Percentiles rank a stretch among this genome's conserved stretches.
phyloP scores from a whole-genome alignment of 2,113 vertebrate species.

The Tychaedon coryphoeus region DNA sequence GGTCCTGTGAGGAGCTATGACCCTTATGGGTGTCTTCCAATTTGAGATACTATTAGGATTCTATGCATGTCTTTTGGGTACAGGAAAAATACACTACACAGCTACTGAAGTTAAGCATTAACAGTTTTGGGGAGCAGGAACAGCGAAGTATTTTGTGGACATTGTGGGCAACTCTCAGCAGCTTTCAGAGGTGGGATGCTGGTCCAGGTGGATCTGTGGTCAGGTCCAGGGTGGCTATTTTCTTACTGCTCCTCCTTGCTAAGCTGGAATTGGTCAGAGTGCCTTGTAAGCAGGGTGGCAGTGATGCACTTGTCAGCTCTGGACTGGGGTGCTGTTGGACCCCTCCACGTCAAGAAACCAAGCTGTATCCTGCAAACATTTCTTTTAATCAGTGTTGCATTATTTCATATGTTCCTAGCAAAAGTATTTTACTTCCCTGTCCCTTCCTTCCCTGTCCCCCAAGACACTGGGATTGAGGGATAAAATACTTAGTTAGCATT shows the following conservation, averaged over 20 bases:
- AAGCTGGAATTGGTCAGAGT: background rate
- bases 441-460: background rate
- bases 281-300: background rate
- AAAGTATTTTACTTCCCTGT: background rate
- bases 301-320: rapidly evolving
- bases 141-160: background rate
- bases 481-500: background rate
- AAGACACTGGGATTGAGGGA: background rate
- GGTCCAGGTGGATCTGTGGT: background rate
- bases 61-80: background rate
- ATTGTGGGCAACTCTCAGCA: rapidly evolving
- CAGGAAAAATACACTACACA: background rate
- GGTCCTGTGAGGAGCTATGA: background rate
- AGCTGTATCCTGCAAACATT: background rate
- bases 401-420: background rate
- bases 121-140: background rate
- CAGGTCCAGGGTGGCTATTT: background rate
- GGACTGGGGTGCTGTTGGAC: background rate
- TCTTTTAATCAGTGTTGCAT: background rate
- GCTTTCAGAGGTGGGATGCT: background rate
- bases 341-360: background rate
- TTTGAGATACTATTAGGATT: background rate
- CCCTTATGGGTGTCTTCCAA: background rate
- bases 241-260: background rate
- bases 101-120: background rate